Evolutionary conservation across 2,797 vertebrate species (phyloP).

Genomic region (Aulostomus chinensis): DNA sequence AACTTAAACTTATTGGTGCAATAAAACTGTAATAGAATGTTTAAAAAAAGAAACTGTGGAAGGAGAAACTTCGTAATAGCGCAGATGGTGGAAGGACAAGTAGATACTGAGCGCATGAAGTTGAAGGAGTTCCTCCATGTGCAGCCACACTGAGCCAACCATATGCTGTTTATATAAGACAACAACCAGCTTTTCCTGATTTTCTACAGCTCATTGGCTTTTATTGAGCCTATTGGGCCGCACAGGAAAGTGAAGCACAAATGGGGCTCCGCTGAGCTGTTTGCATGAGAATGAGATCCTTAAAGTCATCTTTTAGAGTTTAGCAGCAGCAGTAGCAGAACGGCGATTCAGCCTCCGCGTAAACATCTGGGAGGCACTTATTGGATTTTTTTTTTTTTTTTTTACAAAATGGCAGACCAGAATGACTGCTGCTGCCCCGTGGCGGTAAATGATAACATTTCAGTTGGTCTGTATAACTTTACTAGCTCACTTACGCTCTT

Average conservation of each 20-base stretch:
- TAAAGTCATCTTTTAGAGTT: slow-evolving; percentile 69
- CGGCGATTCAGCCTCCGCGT: slow-evolving; percentile 35
- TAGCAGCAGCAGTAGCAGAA: slow-evolving; percentile 51
- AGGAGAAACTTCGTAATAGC: slow-evolving; percentile 59
- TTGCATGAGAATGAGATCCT: slow-evolving; percentile 80
- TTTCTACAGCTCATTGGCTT: slow-evolving; percentile 78
- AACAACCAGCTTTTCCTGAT: slow-evolving; percentile 62
- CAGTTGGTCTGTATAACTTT: slow-evolving; percentile 48
- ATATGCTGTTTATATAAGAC: slow-evolving; percentile 70
- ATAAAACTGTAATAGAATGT: slow-evolving; percentile 18
- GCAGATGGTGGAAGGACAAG: slow-evolving; percentile 70
- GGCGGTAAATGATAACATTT: slow-evolving; percentile 47
- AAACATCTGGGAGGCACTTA: slow-evolving; percentile 45
- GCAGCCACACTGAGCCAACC: slow-evolving; percentile 54
- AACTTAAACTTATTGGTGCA: slow-evolving; percentile 6
- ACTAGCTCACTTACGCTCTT: slow-evolving; percentile 19
- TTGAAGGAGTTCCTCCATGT: slow-evolving; percentile 50
- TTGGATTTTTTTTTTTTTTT: slow-evolving; percentile 29
- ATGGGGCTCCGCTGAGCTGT: slow-evolving; percentile 70
- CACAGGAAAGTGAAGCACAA: slow-evolving; percentile 61
- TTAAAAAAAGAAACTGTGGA: slow-evolving; percentile 51
- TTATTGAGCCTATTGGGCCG: slow-evolving; percentile 77
- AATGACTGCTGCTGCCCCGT: slow-evolving; percentile 28
- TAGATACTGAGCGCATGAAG: slow-evolving; percentile 56
- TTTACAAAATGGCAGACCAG: slow-evolving; percentile 42